Conservation (phyloP, 2,888 invertebrate species). For the Drosophila stalkeri region DNA sequence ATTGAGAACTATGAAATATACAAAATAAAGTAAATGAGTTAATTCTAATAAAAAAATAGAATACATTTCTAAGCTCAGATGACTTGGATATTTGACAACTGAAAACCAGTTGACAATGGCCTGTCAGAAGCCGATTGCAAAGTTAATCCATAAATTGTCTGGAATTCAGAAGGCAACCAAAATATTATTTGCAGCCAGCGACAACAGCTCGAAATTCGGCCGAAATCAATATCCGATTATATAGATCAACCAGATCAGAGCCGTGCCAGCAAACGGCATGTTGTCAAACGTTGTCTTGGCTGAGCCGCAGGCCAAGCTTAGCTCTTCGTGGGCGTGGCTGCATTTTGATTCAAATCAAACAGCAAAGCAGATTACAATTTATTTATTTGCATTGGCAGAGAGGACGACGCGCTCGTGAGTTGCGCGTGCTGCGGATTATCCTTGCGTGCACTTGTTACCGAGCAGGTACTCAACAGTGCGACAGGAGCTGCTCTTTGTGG, state of each 20-base stretch:
- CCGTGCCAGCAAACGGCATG: constrained; percentile 69
- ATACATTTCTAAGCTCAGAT: not conserved
- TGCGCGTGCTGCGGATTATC: constrained; percentile 77
- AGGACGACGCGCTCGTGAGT: constrained; percentile 46
- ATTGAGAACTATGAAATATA: not conserved
- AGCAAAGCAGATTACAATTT: constrained; percentile 78
- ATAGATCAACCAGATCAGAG: constrained; percentile 69
- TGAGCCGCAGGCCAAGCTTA: constrained; percentile 69
- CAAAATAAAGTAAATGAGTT: not conserved
- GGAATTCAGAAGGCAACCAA: constrained; percentile 78
- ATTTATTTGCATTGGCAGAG: constrained; percentile 55
- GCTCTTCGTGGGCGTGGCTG: constrained; percentile 71
- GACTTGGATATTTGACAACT: not conserved
- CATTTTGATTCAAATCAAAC: constrained; percentile 78
- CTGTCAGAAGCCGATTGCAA: constrained; percentile 56
- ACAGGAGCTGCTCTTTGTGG: constrained; percentile 43
- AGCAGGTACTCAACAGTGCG: constrained; percentile 29
- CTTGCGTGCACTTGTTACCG: constrained; percentile 66
- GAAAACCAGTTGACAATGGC: constrained; percentile 38
- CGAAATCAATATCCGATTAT: constrained; percentile 82
- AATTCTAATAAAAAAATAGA: not conserved
- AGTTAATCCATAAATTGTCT: constrained; percentile 79
- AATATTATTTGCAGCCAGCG: constrained; percentile 75
- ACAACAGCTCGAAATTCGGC: constrained; percentile 55
- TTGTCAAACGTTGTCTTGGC: constrained; percentile 73